Percentiles rank a stretch among this genome's conserved stretches.
phyloP scores from a whole-genome alignment of 2,113 vertebrate genomes.

The Anser cygnoides region DNA sequence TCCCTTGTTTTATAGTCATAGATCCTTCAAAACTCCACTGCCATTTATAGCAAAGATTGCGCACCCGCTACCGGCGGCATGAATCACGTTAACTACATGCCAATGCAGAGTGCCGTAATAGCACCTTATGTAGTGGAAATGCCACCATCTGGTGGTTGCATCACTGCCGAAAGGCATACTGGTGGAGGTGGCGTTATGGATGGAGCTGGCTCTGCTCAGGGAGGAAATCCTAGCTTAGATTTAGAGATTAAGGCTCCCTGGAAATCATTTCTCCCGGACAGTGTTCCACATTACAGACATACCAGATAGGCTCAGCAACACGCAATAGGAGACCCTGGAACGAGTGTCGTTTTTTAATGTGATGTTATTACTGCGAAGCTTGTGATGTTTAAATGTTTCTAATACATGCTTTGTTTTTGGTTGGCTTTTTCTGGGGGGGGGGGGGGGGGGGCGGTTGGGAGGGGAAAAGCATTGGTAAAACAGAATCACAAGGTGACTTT shows the following conservation, averaged over 20 bases:
- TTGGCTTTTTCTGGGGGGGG: neutral
- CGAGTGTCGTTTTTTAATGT: neutral
- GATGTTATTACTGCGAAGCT: neutral
- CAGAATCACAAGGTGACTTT: neutral
- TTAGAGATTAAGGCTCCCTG: constrained; percentile 50
- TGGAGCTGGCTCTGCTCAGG: constrained; percentile 14
- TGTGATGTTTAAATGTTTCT: neutral
- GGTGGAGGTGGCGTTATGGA: neutral
- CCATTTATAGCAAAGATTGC: neutral
- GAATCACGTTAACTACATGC: constrained; percentile 6
- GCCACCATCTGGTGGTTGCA: constrained; percentile 73
- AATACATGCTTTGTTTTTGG: accelerated
- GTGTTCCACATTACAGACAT: neutral
- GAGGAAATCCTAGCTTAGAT: constrained; percentile 47
- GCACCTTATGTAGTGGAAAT: constrained; percentile 62
- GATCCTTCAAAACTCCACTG: neutral
- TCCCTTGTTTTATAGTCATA: neutral
- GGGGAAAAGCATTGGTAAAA: neutral
- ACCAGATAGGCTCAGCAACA: neutral
- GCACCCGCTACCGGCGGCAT: neutral
- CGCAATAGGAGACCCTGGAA: neutral
- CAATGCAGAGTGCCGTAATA: neutral
- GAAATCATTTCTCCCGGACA: constrained; percentile 12
- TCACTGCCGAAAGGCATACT: constrained; percentile 5
- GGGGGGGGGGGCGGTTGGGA: neutral